A percentile compares a stretch with the other conserved stretches of the same genome.
These are phyloP conservation scores for Muscicapa adusta DNA, from an alignment of 2,113 vertebrate genomes.

Conservation along the genomic window DNA sequence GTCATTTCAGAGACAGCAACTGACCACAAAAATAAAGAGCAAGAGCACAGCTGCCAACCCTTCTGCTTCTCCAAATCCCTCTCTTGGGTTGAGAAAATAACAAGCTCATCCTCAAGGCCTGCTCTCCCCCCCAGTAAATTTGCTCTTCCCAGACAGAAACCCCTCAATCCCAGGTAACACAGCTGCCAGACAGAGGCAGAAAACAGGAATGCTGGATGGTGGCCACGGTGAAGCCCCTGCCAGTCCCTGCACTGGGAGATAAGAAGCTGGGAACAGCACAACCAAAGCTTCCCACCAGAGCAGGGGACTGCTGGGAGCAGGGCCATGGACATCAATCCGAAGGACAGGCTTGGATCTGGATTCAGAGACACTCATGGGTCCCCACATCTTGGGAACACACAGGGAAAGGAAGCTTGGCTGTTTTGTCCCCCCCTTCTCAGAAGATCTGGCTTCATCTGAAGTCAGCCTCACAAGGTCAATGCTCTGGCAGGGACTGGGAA, in stretches of 20 bases:
- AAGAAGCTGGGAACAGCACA: background rate
- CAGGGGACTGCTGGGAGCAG: background rate
- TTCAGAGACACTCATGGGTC: background rate
- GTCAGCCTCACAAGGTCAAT: background rate
- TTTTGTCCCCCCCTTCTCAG: background rate
- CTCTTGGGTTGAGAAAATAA: background rate
- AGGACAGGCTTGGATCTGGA: background rate
- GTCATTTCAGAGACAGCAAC: background rate
- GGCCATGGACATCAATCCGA: accelerated
- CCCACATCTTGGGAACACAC: background rate
- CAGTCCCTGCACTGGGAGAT: background rate
- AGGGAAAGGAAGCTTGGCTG: background rate
- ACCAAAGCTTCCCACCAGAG: background rate
- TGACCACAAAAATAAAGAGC: background rate
- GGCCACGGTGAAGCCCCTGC: background rate
- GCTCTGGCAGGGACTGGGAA: background rate
- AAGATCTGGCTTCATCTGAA: background rate
- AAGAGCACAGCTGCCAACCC: background rate
- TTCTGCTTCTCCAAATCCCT: background rate
- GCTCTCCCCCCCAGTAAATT: background rate
- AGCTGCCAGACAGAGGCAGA: background rate
- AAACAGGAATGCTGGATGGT: background rate
- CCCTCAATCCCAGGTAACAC: background rate
- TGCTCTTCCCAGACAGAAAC: background rate
- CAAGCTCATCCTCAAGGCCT: background rate